Conservation (phyloP, 2,113 vertebrate species). For the Loxodonta africana region DNA sequence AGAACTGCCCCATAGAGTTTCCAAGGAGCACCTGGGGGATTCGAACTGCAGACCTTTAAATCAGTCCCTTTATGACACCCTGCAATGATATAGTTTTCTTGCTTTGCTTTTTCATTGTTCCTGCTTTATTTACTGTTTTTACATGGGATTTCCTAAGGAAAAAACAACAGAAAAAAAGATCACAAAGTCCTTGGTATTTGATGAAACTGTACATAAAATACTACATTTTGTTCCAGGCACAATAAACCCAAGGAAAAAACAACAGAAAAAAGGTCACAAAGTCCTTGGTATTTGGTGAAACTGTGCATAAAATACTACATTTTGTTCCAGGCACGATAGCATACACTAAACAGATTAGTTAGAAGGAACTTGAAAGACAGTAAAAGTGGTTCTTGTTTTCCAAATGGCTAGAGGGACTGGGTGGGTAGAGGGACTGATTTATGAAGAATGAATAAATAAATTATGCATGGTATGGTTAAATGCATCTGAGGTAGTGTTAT, state of each 20-base stretch:
- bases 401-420: slow-evolving; percentile 65
- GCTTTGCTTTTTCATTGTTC: slow-evolving; percentile 67
- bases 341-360: slow-evolving; percentile 66
- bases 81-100: slow-evolving; percentile 39
- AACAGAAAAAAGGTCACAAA: slow-evolving; percentile 40
- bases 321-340: slow-evolving; percentile 54
- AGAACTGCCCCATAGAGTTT: too few relatives aligned
- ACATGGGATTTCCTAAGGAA: slow-evolving; percentile 31
- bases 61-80: not conserved
- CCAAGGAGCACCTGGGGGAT: too few relatives aligned
- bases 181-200: not conserved
- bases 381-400: slow-evolving; percentile 75
- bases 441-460: slow-evolving; percentile 76
- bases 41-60: not conserved
- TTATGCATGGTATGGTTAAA: slow-evolving; percentile 67
- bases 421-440: slow-evolving; percentile 52
- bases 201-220: slow-evolving; percentile 46
- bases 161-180: slow-evolving; percentile 25
- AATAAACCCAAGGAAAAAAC: slow-evolving; percentile 4
- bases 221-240: slow-evolving; percentile 49
- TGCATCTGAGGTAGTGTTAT: slow-evolving; percentile 60
- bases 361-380: slow-evolving; percentile 57
- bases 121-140: slow-evolving; percentile 55
- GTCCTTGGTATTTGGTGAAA: not conserved
- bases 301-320: slow-evolving; percentile 41